A percentile compares a stretch with the other conserved stretches of the same genome.
Evolutionary conservation across 2,113 vertebrate species (phyloP).

Genomic region (Ardeotis arabs): DNA sequence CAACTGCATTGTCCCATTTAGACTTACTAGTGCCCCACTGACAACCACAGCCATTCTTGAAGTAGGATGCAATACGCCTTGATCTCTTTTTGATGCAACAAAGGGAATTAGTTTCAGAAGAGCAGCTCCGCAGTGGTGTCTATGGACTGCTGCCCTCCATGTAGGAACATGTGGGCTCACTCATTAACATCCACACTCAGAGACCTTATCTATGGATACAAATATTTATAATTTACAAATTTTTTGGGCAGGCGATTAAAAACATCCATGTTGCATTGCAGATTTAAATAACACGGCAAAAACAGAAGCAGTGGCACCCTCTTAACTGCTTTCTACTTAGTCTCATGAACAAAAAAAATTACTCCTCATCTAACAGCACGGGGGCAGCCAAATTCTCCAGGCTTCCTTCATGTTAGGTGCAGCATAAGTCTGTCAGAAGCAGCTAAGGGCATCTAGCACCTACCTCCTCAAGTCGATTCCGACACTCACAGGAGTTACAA

Average conservation of each 20-base stretch:
- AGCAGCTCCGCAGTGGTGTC: neutral
- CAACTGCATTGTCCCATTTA: neutral
- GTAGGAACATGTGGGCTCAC: neutral
- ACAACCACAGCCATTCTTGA: too few relatives aligned
- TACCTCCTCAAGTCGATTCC: neutral
- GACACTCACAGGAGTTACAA: neutral
- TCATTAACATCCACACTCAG: too few relatives aligned
- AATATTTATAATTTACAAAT: neutral
- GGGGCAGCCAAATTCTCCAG: neutral
- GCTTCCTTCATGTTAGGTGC: neutral
- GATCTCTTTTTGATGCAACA: neutral
- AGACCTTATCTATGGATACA: too few relatives aligned
- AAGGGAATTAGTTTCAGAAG: neutral
- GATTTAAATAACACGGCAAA: neutral
- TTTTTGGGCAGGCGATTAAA: neutral
- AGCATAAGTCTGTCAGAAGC: neutral
- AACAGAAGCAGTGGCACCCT: too few relatives aligned
- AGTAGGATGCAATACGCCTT: neutral
- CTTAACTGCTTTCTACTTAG: neutral
- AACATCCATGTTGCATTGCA: neutral
- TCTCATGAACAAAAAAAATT: fast-evolving
- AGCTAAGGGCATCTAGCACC: neutral
- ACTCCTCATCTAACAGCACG: neutral
- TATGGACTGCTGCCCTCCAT: fast-evolving
- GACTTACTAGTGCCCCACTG: too few relatives aligned